A percentile compares a stretch with the other conserved stretches of the same genome.
phyloP scores from a whole-genome alignment of 2,888 invertebrate genomes.

The Drosophila pseudotalamancana region DNA sequence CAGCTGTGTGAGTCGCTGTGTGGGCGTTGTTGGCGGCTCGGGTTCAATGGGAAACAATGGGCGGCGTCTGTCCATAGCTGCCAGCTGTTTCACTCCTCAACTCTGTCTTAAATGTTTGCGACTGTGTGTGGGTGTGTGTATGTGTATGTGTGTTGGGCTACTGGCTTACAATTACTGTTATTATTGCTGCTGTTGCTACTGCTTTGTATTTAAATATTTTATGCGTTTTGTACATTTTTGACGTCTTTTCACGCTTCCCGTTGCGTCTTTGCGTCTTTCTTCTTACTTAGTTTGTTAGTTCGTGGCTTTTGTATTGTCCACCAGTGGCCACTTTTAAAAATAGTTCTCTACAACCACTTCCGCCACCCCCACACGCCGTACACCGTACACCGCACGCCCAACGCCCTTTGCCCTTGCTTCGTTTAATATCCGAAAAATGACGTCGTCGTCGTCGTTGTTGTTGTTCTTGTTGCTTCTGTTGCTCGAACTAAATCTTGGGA shows the following conservation, averaged over 20 bases:
- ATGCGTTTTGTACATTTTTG: constrained; percentile 74
- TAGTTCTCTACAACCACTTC: constrained; percentile 61
- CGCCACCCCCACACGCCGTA: constrained; percentile 50
- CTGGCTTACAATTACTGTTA: constrained; percentile 34
- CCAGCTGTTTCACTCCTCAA: constrained; percentile 36
- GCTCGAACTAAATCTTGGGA: constrained; percentile 14
- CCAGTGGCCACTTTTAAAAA: constrained; percentile 44
- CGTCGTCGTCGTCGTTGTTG: constrained; percentile 26
- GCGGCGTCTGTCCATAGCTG: constrained; percentile 58
- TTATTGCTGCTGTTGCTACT: constrained; percentile 30
- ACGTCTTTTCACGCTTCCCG: too few species aligned
- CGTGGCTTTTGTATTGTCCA: constrained; percentile 32
- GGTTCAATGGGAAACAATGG: constrained; percentile 80
- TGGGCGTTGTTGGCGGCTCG: constrained; percentile 58
- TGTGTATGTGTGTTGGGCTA: constrained; percentile 20
- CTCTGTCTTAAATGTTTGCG: not conserved
- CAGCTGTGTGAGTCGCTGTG: constrained; percentile 66
- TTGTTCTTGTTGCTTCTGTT: too few species aligned
- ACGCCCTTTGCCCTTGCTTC: constrained; percentile 35
- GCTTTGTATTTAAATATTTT: constrained; percentile 56
- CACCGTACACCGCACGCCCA: constrained; percentile 1
- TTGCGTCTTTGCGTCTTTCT: constrained; percentile 6
- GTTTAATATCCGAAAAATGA: constrained; percentile 20
- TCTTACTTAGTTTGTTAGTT: constrained; percentile 31
- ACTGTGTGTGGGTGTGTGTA: not conserved